phyloP scores from a whole-genome alignment of 2,888 invertebrate genomes.

The Epinotia demarniana region DNA sequence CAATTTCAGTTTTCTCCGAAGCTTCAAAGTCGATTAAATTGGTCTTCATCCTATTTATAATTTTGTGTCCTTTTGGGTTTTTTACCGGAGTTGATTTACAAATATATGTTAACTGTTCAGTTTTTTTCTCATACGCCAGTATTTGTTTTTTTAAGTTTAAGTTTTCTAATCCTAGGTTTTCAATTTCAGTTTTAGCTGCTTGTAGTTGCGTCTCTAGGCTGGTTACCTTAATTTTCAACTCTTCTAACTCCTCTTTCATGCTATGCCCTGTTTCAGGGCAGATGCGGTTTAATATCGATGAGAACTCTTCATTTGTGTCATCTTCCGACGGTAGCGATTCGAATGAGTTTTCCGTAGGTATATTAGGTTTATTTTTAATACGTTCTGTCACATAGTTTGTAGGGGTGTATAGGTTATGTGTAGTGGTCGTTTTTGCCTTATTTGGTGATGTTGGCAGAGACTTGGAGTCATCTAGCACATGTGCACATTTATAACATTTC shows the following conservation, averaged over 20 bases:
- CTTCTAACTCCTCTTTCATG: constrained; percentile 16
- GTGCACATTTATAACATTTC: not conserved
- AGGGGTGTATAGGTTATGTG: not conserved
- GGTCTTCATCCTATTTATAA: not conserved
- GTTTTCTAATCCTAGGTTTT: not conserved
- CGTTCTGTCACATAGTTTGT: not conserved
- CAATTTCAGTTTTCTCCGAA: no score
- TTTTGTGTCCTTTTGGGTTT: not conserved
- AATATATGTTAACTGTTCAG: not conserved
- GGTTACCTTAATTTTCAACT: not conserved
- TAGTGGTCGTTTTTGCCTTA: not conserved
- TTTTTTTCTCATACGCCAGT: not conserved
- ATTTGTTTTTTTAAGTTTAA: not conserved
- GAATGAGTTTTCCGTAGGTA: constrained; percentile 1
- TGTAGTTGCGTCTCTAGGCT: not conserved
- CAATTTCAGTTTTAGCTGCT: not conserved
- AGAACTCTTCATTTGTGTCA: not conserved
- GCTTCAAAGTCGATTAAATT: not conserved
- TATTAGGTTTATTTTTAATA: not conserved
- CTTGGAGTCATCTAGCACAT: not conserved
- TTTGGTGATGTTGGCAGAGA: not conserved
- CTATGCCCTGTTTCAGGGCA: not conserved
- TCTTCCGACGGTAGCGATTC: constrained; percentile 3
- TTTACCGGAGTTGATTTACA: constrained; percentile 8
- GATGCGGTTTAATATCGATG: not conserved